Conservation (phyloP, 2,888 invertebrate genomes). For the Himalopsyche anomala region DNA sequence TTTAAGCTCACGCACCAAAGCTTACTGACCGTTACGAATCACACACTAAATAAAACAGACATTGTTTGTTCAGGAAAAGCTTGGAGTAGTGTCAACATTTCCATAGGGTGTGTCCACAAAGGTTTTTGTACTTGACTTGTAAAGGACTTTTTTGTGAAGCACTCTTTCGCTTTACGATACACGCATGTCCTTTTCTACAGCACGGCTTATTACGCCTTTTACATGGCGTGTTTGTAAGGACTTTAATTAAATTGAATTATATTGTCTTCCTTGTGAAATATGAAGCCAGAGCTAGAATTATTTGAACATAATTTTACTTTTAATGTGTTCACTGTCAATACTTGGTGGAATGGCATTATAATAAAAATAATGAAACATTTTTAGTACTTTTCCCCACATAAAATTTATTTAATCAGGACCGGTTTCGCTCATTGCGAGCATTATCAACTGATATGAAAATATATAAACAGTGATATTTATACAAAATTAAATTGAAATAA, state of each 20-base stretch:
- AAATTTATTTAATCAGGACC: too few relatives aligned
- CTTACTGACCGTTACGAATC: neutral
- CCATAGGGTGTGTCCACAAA: constrained; percentile 33
- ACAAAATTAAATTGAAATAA: too few relatives aligned
- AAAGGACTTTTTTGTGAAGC: constrained; percentile 19
- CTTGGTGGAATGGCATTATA: too few relatives aligned
- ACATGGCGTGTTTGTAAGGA: neutral
- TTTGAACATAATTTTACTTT: too few relatives aligned
- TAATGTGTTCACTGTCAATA: too few relatives aligned
- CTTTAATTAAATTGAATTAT: neutral
- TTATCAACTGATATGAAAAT: too few relatives aligned
- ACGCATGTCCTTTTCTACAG: neutral
- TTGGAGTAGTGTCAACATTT: constrained; percentile 24
- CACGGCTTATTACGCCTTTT: constrained; percentile 13
- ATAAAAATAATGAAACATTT: too few relatives aligned
- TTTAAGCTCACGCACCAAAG: neutral
- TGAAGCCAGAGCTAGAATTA: too few relatives aligned
- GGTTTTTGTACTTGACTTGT: constrained; percentile 12
- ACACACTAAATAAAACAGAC: constrained; percentile 12
- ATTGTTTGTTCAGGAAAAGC: constrained; percentile 31
- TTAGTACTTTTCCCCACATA: too few relatives aligned
- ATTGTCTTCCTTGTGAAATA: too few relatives aligned
- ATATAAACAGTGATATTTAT: too few relatives aligned
- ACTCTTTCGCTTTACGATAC: neutral
- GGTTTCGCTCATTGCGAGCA: too few relatives aligned